Evolutionary conservation across 1,140 invertebrate genomes (phyloP), one percentile per base, ranked within the genome.

Genomic region (Drosophila oshimai): DNA sequence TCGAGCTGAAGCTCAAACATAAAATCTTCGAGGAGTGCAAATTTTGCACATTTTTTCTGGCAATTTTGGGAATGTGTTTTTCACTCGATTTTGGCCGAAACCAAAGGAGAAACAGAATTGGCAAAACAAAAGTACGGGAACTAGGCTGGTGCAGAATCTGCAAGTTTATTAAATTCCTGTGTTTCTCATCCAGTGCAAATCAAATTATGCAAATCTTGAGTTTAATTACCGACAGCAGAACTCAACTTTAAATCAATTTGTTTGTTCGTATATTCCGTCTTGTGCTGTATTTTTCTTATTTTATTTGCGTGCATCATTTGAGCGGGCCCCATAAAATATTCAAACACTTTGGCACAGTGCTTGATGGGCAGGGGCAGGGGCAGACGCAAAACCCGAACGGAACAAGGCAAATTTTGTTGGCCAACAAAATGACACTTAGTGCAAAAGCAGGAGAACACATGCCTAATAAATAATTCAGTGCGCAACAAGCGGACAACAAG

Each of bases 391-490:
- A 34, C 34, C 37, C 31, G 26, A 74, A 39, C 58, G 46, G 49
- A 50, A 72, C 61, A 50, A 67, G 62, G 62, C 62, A 65, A 67
- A 67, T 67, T 67, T 20, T 71, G 77, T 72, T 33, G 46, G 60
- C 60, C 71, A 77, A 53, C 72, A 83, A 83, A 81, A 81, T 83
- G 78, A 83, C 81, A 86, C 80, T 86, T 86, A 74, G 81, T 87
- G 76, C 62, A 73, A 74, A 62, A 81, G 61, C 81, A 79, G 49
- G 57, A 80, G 68, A 51, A 80, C 80, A 86, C 80, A 86, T 86
- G 81, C 81, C 80, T 87, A 86, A 86, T 86, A 86, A 86, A 86
- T 86, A 87, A 86, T 86, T 86, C 81, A 86, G 72, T 68, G 81
- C 62, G 72, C 81, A 86, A 87, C 81, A 86, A 86, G 81, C 81